These are phyloP conservation scores for Aromia moschata DNA, from an alignment of 2,888 invertebrate species.

Conservation along the genomic window DNA sequence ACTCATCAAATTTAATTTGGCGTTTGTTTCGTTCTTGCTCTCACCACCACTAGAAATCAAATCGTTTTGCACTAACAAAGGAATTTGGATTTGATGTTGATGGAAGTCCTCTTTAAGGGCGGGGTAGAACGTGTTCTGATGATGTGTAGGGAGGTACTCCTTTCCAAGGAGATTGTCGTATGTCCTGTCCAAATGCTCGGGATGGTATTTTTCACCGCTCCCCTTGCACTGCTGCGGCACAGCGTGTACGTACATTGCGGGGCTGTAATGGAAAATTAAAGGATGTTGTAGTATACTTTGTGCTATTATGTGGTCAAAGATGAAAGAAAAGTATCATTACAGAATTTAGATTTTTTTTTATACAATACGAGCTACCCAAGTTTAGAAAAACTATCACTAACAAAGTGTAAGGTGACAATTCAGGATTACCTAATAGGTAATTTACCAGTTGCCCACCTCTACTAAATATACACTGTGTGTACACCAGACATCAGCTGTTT, in stretches of 20 bases:
- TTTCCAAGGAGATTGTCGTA: constrained; percentile 43
- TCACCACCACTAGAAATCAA: constrained; percentile 29
- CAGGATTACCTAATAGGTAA: too few species aligned
- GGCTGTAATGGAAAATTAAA: constrained; percentile 43
- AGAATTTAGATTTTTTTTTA: too few species aligned
- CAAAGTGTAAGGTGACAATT: too few species aligned
- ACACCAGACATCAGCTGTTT: too few species aligned
- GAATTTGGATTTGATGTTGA: constrained; percentile 46
- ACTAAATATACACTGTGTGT: too few species aligned
- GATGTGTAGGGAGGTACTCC: constrained; percentile 40
- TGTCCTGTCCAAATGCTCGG: constrained; percentile 35
- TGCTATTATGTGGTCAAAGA: too few species aligned
- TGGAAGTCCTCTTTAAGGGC: constrained; percentile 41
- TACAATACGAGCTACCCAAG: too few species aligned
- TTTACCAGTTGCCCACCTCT: too few species aligned
- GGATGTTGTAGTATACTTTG: too few species aligned
- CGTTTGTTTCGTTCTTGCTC: constrained; percentile 51
- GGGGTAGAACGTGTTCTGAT: constrained; percentile 40
- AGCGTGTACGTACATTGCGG: constrained; percentile 48
- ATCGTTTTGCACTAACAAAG: constrained; percentile 44
- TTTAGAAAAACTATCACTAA: too few species aligned
- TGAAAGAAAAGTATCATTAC: too few species aligned
- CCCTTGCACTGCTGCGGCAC: constrained; percentile 41
- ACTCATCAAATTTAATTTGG: constrained; percentile 49
- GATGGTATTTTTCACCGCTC: constrained; percentile 37